A percentile compares a stretch with the other conserved stretches of the same genome.
phyloP scores from a whole-genome alignment of 2,113 vertebrate species.

The Rhynchomys soricoides region DNA sequence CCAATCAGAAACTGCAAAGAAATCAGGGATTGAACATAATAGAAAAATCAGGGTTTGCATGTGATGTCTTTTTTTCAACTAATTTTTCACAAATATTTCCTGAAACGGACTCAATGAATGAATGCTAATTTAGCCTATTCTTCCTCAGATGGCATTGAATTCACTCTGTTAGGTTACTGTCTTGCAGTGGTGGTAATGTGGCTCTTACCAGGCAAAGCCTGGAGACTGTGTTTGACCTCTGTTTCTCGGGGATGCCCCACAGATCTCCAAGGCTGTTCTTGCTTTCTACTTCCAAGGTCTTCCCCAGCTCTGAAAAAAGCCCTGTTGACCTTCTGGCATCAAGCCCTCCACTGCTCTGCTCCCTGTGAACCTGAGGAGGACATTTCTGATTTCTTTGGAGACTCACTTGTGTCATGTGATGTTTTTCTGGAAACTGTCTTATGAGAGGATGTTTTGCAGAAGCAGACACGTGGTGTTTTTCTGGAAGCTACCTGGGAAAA shows the following conservation, averaged over 20 bases:
- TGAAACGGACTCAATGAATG: conserved; percentile 81
- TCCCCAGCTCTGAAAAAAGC: neutral
- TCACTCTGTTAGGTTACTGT: neutral
- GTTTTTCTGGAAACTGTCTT: too few relatives aligned
- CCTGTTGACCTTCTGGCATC: neutral
- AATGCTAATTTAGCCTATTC: conserved; percentile 83
- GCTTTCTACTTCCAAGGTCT: neutral
- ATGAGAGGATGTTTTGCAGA: too few relatives aligned
- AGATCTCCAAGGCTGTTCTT: conserved; percentile 63
- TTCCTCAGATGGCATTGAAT: conserved; percentile 82
- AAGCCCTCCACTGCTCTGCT: neutral
- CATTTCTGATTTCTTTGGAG: too few relatives aligned
- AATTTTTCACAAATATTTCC: conserved; percentile 87
- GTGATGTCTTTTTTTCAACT: conserved; percentile 81
- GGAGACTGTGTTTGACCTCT: neutral
- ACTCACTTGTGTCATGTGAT: too few relatives aligned
- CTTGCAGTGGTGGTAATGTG: conserved; percentile 24
- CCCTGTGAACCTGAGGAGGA: too few relatives aligned
- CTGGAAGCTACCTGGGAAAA: too few relatives aligned
- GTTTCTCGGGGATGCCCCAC: conserved; percentile 62
- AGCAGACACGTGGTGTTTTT: too few relatives aligned
- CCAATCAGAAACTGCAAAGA: conserved; percentile 77
- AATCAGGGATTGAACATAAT: conserved; percentile 78
- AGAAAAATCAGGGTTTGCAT: conserved; percentile 84
- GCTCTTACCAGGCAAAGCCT: conserved; percentile 66